Base-by-base conservation (phyloP, 2,888 invertebrate genomes). In the Eristalis arbustorum region DNA sequence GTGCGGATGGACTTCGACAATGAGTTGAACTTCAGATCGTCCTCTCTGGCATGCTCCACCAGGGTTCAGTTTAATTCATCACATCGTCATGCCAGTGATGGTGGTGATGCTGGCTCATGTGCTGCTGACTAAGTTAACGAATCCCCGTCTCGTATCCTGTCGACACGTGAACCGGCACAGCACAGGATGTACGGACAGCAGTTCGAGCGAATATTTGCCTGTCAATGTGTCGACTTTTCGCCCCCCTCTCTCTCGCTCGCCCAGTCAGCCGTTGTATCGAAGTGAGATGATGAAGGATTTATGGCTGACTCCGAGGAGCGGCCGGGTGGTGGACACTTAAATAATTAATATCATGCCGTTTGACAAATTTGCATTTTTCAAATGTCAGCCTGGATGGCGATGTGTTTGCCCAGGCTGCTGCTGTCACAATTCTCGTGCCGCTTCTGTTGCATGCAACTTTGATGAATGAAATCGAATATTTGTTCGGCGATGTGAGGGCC, bases 361-460 rank as follows among this genome's bases (percentile, higher is more conserved):
- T 83, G 83, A 87, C 79, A 87, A 87, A 87, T 83, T 87, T 83
- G 78, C 78, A 82, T 87, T 83, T 87, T 87, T 82, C 82, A 83
- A 87, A 77, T 78, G 81, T 81, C 81, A 81, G 22, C 56, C 73
- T 66, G n/a, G n/a, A n/a, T n/a, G 49, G 18, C 73, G 72, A 74
- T 75, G 28, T 84, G 74, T 84, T 69, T 74, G 74, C 68, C 56
- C 62, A 63, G 31, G 25, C 57, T 63, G 28, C 74, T 78, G 69
- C 79, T 71, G 74, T 69, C 69, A 74, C 40, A 22, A 25, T 23
- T 13, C 67, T 40, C 49, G 34, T 57, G 11, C 37, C 57, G 22
- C 62, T 61, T 61, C 64, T 57, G 49, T 40, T 73, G 77, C 81
- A 77, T 85, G 84, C 64, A 85, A 82, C 59, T 25, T 25, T 25